Conservation (phyloP, 2,113 vertebrate species). For the Pelecanoides urinatrix region DNA sequence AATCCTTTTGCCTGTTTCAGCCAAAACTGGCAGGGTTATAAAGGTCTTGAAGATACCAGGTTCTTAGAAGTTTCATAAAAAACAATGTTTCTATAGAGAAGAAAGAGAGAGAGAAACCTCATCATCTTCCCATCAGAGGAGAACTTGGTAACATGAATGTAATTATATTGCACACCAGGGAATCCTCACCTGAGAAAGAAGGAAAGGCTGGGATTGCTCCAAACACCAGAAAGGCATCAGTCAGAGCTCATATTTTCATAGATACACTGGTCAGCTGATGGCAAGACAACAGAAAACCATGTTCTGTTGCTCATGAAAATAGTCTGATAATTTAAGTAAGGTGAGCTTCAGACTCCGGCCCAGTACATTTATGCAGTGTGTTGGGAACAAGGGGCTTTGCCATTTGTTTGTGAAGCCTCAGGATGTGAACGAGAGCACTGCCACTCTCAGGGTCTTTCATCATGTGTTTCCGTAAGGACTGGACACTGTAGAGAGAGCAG, state of each 20-base stretch:
- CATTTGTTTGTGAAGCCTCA: not conserved
- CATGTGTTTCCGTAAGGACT: not conserved
- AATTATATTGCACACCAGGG: not conserved
- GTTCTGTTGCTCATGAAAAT: not conserved
- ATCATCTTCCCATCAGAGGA: not conserved
- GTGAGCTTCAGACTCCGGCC: not conserved
- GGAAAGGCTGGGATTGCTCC: not conserved
- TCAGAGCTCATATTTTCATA: not conserved
- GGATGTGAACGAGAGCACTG: not conserved
- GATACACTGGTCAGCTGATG: not conserved
- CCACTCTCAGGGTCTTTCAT: not conserved
- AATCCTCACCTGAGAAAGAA: not conserved
- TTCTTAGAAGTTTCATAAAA: not conserved
- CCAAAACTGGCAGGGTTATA: not conserved
- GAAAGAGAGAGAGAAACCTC: not conserved
- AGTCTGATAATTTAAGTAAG: not conserved
- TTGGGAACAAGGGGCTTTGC: not conserved
- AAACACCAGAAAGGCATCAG: not conserved
- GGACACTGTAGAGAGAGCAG: not conserved
- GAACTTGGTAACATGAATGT: not conserved
- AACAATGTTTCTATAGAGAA: not conserved
- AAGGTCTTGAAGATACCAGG: not conserved
- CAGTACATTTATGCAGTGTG: fast-evolving
- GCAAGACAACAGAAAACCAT: not conserved
- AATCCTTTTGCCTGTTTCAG: not conserved